Conservation (phyloP, 2,113 vertebrate species). For the Erythrolamprus reginae region DNA sequence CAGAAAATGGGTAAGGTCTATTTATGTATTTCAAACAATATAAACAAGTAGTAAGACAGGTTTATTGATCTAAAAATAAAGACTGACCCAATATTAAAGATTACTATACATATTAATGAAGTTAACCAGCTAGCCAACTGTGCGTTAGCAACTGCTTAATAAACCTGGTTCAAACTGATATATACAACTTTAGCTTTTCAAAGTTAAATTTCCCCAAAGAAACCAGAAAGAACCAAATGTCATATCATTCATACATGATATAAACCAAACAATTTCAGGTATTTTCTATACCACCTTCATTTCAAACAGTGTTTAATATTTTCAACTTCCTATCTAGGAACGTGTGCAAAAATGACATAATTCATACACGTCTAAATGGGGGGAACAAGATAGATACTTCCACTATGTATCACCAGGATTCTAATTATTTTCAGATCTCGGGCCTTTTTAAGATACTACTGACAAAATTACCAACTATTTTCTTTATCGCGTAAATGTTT, state of each 20-base stretch:
- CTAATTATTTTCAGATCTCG: neutral
- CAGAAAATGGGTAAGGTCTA: neutral
- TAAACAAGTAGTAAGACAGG: neutral
- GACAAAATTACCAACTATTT: neutral
- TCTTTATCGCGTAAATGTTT: neutral
- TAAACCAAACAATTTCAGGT: conserved; percentile 62
- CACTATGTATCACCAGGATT: conserved; percentile 35
- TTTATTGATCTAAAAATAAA: neutral
- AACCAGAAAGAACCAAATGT: conserved; percentile 57
- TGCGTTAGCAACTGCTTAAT: neutral
- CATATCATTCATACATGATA: conserved; percentile 59
- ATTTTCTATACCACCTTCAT: conserved; percentile 68
- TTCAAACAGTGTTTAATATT: conserved; percentile 59
- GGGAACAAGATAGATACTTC: conserved; percentile 50
- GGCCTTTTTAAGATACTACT: conserved; percentile 10
- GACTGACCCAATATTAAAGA: conserved; percentile 3
- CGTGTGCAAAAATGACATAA: conserved; percentile 73
- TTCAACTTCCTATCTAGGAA: conserved; percentile 70
- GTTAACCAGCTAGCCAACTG: neutral
- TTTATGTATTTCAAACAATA: neutral
- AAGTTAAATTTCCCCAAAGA: conserved; percentile 23
- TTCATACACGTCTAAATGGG: conserved; percentile 55
- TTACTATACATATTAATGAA: neutral
- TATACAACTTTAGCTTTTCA: neutral
- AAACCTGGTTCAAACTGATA: conserved; percentile 32